Evolutionary conservation across 2,888 invertebrate species (phyloP).

Genomic region (Petrolisthes manimaculis): DNA sequence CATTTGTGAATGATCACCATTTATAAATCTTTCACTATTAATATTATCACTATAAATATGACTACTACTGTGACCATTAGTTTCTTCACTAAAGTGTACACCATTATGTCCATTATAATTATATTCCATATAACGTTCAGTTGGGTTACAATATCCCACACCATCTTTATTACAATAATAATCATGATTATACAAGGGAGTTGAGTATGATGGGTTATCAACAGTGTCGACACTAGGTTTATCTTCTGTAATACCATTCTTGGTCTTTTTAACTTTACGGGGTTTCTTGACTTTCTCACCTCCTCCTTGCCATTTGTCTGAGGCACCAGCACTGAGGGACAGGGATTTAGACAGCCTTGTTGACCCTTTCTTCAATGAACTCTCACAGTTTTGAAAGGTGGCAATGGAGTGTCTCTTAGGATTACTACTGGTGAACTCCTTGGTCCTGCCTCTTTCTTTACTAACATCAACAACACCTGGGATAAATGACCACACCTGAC

Average conservation of each 20-base stretch:
- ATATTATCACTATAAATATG: background rate
- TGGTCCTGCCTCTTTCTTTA: too few relatives aligned
- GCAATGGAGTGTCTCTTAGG: slow-evolving; percentile 46
- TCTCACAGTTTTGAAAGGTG: slow-evolving; percentile 40
- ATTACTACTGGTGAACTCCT: background rate
- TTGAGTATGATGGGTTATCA: background rate
- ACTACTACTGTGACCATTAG: slow-evolving; percentile 9
- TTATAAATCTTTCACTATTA: slow-evolving; percentile 30
- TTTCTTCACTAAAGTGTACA: slow-evolving; percentile 46
- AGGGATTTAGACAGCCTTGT: slow-evolving; percentile 37
- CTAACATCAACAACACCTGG: background rate
- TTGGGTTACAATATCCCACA: slow-evolving; percentile 3
- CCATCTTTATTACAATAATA: slow-evolving; percentile 10
- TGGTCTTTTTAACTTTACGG: slow-evolving; percentile 34
- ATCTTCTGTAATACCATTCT: slow-evolving; percentile 13
- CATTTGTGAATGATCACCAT: slow-evolving; percentile 33
- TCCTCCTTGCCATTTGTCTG: slow-evolving; percentile 27
- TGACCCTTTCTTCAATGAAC: slow-evolving; percentile 15
- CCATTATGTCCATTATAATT: slow-evolving; percentile 43
- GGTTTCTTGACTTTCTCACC: slow-evolving; percentile 44
- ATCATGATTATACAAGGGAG: slow-evolving; percentile 4
- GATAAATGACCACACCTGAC: slow-evolving; percentile 5
- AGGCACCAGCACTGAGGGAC: slow-evolving; percentile 21
- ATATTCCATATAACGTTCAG: slow-evolving; percentile 23
- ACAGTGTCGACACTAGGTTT: background rate